phyloP scores from a whole-genome alignment of 2,113 vertebrate genomes.

The Alexandromys fortis region DNA sequence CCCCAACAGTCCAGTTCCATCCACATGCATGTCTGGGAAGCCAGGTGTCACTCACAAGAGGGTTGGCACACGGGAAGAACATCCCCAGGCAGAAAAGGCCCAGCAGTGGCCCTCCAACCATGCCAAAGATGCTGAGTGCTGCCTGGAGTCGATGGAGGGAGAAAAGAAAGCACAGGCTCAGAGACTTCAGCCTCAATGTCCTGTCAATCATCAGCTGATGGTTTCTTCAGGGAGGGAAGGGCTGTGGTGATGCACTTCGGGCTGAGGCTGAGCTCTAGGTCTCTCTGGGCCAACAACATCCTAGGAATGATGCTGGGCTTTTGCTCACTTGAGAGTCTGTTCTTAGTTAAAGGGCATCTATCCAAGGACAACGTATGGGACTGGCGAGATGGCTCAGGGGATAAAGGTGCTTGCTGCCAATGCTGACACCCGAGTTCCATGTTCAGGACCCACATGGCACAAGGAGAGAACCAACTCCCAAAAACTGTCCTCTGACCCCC shows the following conservation, averaged over 20 bases:
- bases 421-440: background rate
- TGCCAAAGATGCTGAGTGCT: conserved; percentile 98
- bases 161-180: background rate
- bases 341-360: background rate
- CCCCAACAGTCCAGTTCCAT: background rate
- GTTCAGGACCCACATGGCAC: background rate
- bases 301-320: background rate
- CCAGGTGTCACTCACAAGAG: conserved; percentile 88
- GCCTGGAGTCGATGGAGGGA: conserved; percentile 85
- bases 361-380: background rate
- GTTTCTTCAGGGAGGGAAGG: background rate
- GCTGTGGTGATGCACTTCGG: background rate
- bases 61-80: conserved; percentile 97
- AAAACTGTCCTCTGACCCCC: background rate
- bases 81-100: conserved; percentile 96
- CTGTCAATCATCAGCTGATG: background rate
- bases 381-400: background rate
- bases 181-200: background rate
- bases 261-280: background rate
- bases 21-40: accelerated
- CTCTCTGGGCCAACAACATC: background rate
- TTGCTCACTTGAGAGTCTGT: background rate
- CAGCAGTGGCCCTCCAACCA: conserved; percentile 95
- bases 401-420: background rate
- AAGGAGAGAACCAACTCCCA: background rate